phyloP scores from a whole-genome alignment of 2,113 vertebrate species.

The Vidua macroura region DNA sequence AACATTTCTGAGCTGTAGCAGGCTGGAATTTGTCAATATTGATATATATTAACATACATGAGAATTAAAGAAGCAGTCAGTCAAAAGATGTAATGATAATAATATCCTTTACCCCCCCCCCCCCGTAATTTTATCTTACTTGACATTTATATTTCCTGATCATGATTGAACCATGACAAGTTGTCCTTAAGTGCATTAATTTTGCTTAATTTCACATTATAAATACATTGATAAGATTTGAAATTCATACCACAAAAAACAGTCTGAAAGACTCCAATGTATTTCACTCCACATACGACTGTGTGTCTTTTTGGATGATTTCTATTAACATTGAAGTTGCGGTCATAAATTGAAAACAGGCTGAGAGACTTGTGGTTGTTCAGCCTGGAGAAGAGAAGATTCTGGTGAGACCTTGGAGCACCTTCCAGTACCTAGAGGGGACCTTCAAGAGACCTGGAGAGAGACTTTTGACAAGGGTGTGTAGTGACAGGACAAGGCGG shows the following conservation, averaged over 20 bases:
- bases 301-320: background rate
- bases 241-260: background rate
- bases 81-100: background rate
- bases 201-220: background rate
- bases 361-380: background rate
- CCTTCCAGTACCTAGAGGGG: background rate
- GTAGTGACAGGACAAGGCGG: background rate
- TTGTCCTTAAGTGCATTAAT: background rate
- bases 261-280: background rate
- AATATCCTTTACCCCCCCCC: fast-evolving
- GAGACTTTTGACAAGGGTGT: background rate
- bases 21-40: background rate
- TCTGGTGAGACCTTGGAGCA: background rate
- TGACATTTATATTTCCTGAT: background rate
- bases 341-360: background rate
- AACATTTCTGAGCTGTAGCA: background rate
- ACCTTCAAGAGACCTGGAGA: background rate
- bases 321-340: background rate
- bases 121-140: background rate
- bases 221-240: background rate
- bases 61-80: background rate
- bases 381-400: background rate
- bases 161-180: background rate
- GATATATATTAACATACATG: background rate
- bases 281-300: background rate